A percentile compares a stretch with the other conserved stretches of the same genome.
Evolutionary conservation across 2,113 vertebrate species (phyloP).

Genomic region (Ceyx cyanopectus): DNA sequence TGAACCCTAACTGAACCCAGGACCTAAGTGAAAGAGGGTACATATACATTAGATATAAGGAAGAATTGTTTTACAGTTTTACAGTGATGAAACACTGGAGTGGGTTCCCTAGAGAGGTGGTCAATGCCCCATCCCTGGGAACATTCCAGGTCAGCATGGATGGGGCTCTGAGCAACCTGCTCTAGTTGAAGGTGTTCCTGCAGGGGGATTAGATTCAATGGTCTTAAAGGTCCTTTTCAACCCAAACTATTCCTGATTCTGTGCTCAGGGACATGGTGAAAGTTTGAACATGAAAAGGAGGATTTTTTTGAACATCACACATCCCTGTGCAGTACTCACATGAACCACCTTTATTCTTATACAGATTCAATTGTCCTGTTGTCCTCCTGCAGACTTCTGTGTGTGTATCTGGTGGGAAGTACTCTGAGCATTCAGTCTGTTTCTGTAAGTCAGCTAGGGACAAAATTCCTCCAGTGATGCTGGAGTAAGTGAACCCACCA

Average conservation of each 20-base stretch:
- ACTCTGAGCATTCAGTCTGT: not conserved
- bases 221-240: not conserved
- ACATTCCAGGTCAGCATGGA: not conserved
- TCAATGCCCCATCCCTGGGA: not conserved
- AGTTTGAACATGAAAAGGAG: not conserved
- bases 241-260: not conserved
- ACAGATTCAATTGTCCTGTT: not conserved
- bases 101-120: not conserved
- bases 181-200: not conserved
- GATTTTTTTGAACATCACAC: not conserved
- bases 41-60: not conserved
- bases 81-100: not conserved
- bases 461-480: not conserved
- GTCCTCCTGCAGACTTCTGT: not conserved
- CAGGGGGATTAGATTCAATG: not conserved
- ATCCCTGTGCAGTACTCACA: not conserved
- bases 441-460: not conserved
- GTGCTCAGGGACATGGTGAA: not conserved
- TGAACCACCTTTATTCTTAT: not conserved
- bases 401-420: not conserved
- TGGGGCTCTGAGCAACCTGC: not conserved
- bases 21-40: not conserved
- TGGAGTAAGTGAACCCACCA: not conserved
- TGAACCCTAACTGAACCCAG: too few species aligned
- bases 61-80: not conserved